Evolutionary conservation across 2,888 invertebrate species (phyloP).

Genomic region (Cartodere bifasciata): DNA sequence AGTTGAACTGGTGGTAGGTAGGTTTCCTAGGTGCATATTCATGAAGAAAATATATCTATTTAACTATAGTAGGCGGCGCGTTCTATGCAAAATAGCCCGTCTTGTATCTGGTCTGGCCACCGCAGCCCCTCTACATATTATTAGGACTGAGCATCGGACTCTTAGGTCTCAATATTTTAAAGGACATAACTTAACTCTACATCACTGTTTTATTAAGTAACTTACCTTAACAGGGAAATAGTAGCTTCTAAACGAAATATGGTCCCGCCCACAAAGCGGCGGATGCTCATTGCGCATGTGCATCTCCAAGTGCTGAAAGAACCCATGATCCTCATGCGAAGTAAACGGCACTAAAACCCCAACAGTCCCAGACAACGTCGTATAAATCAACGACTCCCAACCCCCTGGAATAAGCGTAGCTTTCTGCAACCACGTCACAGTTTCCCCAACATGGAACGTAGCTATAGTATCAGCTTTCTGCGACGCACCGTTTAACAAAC

Average conservation of each 20-base stretch:
- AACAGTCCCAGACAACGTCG: conserved; percentile 87
- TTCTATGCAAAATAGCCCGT: too few relatives aligned
- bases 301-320: conserved; percentile 99
- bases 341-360: conserved; percentile 91
- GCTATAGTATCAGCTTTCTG: conserved; percentile 91
- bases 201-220: too few relatives aligned
- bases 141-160: too few relatives aligned
- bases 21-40: too few relatives aligned
- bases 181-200: too few relatives aligned
- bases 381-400: conserved; percentile 91
- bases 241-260: conserved; percentile 91
- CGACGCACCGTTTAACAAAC: conserved; percentile 86
- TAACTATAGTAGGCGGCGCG: too few relatives aligned
- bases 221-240: conserved; percentile 91
- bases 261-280: conserved; percentile 94
- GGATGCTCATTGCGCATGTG: conserved; percentile 97
- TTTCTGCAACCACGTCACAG: conserved; percentile 88
- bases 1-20: too few relatives aligned
- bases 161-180: too few relatives aligned
- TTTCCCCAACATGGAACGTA: conserved; percentile 93
- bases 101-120: too few relatives aligned
- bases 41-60: too few relatives aligned
- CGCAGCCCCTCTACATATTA: too few relatives aligned
- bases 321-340: conserved; percentile 94
- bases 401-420: conserved; percentile 96